These are phyloP conservation scores for Venusia cambrica DNA, from an alignment of 2,888 invertebrate genomes.

Conservation along the genomic window DNA sequence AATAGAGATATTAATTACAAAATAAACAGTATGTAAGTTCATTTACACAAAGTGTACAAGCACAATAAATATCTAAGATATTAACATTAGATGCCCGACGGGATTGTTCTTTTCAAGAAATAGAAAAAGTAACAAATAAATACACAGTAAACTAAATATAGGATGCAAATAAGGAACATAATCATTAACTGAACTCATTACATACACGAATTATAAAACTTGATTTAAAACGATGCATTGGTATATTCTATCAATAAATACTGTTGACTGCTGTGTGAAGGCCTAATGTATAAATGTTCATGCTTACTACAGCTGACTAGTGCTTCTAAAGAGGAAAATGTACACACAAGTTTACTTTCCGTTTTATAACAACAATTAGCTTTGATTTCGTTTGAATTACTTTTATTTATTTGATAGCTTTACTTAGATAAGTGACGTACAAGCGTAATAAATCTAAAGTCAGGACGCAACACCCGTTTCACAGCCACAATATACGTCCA, in stretches of 20 bases:
- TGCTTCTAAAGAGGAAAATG: constrained; percentile 24
- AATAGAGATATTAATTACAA: constrained; percentile 67
- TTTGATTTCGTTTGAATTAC: constrained; percentile 11
- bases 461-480: constrained; percentile 64
- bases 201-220: constrained; percentile 6
- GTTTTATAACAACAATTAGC: constrained; percentile 20
- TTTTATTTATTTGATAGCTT: constrained; percentile 34
- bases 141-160: constrained; percentile 16
- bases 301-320: constrained; percentile 28
- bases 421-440: constrained; percentile 70
- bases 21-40: constrained; percentile 63
- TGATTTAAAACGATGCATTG: constrained; percentile 17
- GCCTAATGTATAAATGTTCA: constrained; percentile 10
- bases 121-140: constrained; percentile 20
- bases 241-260: constrained; percentile 12
- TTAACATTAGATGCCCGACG: constrained; percentile 24
- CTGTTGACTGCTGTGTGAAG: constrained; percentile 4
- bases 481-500: constrained; percentile 76
- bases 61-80: constrained; percentile 33
- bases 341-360: constrained; percentile 20
- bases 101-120: constrained; percentile 14
- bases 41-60: constrained; percentile 55
- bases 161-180: constrained; percentile 26
- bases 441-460: constrained; percentile 68
- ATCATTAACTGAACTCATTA: constrained; percentile 22